Conservation (phyloP, 2,113 vertebrate species). For the Cynoglossus semilaevis region DNA sequence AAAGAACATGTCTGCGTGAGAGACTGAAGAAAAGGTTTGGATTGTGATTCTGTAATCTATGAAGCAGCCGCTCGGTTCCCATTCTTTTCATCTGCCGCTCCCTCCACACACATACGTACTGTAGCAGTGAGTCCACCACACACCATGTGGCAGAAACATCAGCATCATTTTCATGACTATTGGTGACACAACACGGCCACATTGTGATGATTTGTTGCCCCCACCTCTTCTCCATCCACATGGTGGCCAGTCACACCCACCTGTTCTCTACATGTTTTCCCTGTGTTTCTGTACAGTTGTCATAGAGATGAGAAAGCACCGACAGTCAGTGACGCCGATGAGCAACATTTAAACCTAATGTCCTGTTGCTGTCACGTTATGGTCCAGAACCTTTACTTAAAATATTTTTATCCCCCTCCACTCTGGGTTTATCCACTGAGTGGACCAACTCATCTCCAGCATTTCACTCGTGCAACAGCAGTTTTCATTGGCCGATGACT, state of each 20-base stretch:
- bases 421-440: slow-evolving; percentile 6
- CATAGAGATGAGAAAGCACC: slow-evolving; percentile 4
- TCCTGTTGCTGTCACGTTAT: slow-evolving; percentile 15
- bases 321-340: slow-evolving; percentile 7
- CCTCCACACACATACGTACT: background rate
- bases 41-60: slow-evolving; percentile 15
- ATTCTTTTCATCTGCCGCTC: slow-evolving; percentile 21
- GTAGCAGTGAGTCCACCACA: slow-evolving; percentile 5
- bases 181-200: background rate
- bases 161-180: slow-evolving; percentile 8
- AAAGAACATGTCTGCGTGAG: background rate
- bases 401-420: background rate
- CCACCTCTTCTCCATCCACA: background rate
- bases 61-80: slow-evolving; percentile 26
- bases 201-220: background rate
- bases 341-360: background rate
- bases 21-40: background rate
- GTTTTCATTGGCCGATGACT: slow-evolving; percentile 13
- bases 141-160: background rate
- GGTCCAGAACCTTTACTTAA: slow-evolving; percentile 7
- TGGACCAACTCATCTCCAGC: background rate
- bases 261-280: slow-evolving; percentile 6
- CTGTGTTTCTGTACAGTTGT: background rate
- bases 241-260: background rate
- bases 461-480: slow-evolving; percentile 1